Conservation (phyloP, 1,140 invertebrate genomes). For the Cydia fagiglandana region DNA sequence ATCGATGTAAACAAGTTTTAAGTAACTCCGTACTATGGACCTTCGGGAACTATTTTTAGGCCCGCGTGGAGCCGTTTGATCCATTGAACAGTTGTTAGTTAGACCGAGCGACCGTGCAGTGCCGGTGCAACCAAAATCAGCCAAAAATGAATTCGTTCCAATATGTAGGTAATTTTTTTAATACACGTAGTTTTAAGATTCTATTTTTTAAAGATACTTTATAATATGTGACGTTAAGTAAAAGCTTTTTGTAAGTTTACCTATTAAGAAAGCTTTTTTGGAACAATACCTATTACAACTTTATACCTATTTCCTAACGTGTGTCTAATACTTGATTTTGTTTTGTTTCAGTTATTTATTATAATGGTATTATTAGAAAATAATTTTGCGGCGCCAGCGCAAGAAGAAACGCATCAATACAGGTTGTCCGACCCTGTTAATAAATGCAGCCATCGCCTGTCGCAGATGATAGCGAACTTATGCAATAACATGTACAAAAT, state of each 20-base stretch:
- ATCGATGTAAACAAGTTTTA: slow-evolving; percentile 68
- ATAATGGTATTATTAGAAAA: slow-evolving; percentile 50
- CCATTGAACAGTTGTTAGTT: slow-evolving; percentile 66
- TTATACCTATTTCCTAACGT: neutral
- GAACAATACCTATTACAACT: neutral
- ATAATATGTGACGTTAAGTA: neutral
- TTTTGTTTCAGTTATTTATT: slow-evolving; percentile 50
- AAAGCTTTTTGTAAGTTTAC: too few species aligned
- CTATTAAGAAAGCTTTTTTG: neutral
- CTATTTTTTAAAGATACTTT: slow-evolving; percentile 21
- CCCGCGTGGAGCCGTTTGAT: slow-evolving; percentile 40
- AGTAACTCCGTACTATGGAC: slow-evolving; percentile 70
- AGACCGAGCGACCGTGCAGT: slow-evolving; percentile 37
- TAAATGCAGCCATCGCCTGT: slow-evolving; percentile 62
- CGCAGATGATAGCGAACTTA: slow-evolving; percentile 57
- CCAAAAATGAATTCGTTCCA: slow-evolving; percentile 55
- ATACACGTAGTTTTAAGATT: too few species aligned
- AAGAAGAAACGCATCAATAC: slow-evolving; percentile 40
- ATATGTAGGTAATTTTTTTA: slow-evolving; percentile 52
- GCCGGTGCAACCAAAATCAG: slow-evolving; percentile 36
- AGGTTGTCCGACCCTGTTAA: slow-evolving; percentile 57
- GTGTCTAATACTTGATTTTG: slow-evolving; percentile 31
- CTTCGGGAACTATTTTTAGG: slow-evolving; percentile 63
- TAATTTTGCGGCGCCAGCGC: slow-evolving; percentile 37
- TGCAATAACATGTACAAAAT: slow-evolving; percentile 66